Evolutionary conservation across 53 echinoderm and acorn worm species (phyloP).

Genomic region (Holothuria leucospilota): DNA sequence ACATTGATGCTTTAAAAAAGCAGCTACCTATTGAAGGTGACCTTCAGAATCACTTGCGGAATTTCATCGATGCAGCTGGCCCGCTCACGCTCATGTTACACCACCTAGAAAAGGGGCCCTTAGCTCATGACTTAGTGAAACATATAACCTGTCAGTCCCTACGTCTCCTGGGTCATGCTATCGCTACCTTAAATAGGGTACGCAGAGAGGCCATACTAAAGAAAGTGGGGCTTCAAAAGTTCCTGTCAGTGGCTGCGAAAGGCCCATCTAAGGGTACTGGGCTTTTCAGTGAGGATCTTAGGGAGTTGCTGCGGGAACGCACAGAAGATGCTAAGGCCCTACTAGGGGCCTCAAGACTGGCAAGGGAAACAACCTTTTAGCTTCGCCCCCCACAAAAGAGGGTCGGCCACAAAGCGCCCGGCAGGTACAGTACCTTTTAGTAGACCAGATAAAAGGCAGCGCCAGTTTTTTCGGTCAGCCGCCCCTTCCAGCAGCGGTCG

Average conservation of each 20-base stretch:
- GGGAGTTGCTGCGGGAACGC: background rate
- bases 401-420: conserved; percentile 7
- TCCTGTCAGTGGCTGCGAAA: background rate
- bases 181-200: background rate
- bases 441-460: background rate
- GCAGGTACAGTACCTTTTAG: background rate
- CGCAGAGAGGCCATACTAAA: background rate
- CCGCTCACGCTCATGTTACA: background rate
- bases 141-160: too few relatives aligned
- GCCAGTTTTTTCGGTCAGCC: background rate
- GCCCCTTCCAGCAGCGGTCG: conserved; percentile 1
- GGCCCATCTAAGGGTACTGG: conserved; percentile 2
- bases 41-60: background rate
- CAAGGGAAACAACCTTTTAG: background rate
- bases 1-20: background rate
- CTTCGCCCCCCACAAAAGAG: background rate
- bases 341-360: background rate
- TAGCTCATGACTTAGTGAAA: too few relatives aligned
- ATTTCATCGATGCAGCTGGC: conserved; percentile 22
- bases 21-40: background rate
- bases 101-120: conserved; percentile 4
- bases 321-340: too few relatives aligned
- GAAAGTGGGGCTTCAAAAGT: conserved; percentile 8
- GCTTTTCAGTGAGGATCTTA: conserved; percentile 5
- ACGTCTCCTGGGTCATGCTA: too few relatives aligned